Conservation (phyloP, 2,797 vertebrate species). For the Poeciliopsis gracilis region DNA sequence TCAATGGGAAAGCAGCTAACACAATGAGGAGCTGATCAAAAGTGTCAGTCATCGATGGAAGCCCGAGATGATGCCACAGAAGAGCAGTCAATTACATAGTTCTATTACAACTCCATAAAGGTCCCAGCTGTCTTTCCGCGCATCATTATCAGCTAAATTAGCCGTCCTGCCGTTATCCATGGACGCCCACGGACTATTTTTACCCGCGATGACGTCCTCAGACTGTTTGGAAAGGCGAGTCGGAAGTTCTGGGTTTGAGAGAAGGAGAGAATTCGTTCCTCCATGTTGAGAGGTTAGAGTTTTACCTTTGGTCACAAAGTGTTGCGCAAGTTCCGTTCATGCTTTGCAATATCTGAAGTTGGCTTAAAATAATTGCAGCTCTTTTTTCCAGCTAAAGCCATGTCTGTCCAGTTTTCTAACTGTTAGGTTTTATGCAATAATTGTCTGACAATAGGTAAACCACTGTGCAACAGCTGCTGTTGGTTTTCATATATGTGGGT, state of each 20-base stretch:
- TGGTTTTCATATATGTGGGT: neutral
- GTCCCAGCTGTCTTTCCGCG: slow-evolving; percentile 78
- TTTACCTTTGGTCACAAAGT: slow-evolving; percentile 23
- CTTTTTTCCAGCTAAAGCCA: neutral
- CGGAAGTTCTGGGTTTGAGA: slow-evolving; percentile 23
- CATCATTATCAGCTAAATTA: slow-evolving; percentile 80
- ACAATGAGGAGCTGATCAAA: slow-evolving; percentile 77
- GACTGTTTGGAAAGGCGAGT: slow-evolving; percentile 34
- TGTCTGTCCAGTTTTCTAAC: neutral
- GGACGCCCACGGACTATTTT: slow-evolving; percentile 59
- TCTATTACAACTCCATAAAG: slow-evolving; percentile 75
- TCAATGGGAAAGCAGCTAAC: slow-evolving; percentile 51
- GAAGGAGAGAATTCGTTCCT: slow-evolving; percentile 1
- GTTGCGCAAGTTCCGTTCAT: slow-evolving; percentile 4
- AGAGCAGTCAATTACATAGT: slow-evolving; percentile 75
- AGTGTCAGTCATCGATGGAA: slow-evolving; percentile 70
- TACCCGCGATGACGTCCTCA: slow-evolving; percentile 31
- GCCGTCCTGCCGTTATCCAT: slow-evolving; percentile 54
- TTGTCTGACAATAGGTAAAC: neutral
- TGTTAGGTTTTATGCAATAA: neutral
- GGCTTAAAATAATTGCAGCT: neutral
- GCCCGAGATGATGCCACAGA: slow-evolving; percentile 53
- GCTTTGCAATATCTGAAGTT: neutral
- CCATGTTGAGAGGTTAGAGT: neutral
- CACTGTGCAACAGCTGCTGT: neutral